These are phyloP conservation scores for Drusus annulatus DNA, from an alignment of 1,140 invertebrate species.

Conservation along the genomic window DNA sequence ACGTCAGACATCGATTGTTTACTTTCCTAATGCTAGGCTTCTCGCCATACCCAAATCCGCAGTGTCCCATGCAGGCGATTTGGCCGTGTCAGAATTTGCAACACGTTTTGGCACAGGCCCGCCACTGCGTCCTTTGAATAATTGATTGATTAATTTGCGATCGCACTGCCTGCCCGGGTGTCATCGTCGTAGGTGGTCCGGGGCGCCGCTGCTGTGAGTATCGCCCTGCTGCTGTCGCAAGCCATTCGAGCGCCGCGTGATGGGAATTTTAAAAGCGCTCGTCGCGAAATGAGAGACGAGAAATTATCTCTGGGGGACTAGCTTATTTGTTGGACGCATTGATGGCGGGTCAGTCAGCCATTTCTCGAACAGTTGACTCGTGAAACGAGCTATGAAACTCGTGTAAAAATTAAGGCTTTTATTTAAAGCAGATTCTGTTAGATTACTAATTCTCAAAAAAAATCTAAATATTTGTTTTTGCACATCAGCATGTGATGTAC, in stretches of 20 bases:
- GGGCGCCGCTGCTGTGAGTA: not conserved
- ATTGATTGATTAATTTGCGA: conserved; percentile 37
- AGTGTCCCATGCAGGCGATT: not conserved
- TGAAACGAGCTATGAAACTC: too few relatives aligned
- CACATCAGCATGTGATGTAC: too few relatives aligned
- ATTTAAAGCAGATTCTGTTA: too few relatives aligned
- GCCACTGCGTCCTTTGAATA: conserved; percentile 21
- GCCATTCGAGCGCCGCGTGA: not conserved
- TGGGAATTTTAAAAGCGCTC: not conserved
- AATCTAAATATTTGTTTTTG: too few relatives aligned
- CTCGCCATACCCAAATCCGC: not conserved
- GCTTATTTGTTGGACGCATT: too few relatives aligned
- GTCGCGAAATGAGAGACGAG: not conserved
- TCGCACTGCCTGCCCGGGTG: conserved; percentile 27
- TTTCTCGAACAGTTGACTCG: too few relatives aligned
- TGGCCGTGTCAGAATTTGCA: conserved; percentile 46
- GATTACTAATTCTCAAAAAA: too few relatives aligned
- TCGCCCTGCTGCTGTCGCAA: not conserved
- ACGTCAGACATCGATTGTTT: not conserved
- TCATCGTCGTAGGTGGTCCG: conserved; percentile 17
- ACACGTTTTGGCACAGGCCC: conserved; percentile 39
- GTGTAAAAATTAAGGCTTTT: too few relatives aligned
- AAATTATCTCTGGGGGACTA: too few relatives aligned
- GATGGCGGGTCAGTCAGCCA: too few relatives aligned
- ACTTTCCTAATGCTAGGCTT: conserved; percentile 13